Base-by-base conservation (phyloP, 2,888 invertebrate genomes). In the Agonopterix heracliana region DNA sequence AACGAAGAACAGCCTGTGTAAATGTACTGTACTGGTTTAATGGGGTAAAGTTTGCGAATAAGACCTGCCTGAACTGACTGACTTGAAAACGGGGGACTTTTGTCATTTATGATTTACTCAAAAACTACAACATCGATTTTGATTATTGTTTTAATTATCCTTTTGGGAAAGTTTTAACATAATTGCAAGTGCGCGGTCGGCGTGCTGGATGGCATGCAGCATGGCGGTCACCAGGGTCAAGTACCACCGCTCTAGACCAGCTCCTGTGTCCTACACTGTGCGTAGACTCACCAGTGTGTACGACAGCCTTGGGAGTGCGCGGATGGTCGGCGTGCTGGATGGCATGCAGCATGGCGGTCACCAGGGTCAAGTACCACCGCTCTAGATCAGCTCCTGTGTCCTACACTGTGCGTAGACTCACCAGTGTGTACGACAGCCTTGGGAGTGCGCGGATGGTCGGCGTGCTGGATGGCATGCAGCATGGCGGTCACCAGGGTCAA, bases 121-220 rank as follows among this genome's bases (percentile, higher is more conserved):
- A n/a, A n/a, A n/a, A n/a, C n/a, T n/a, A n/a, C n/a, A n/a, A n/a
- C n/a, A n/a, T n/a, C n/a, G n/a, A n/a, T n/a, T n/a, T n/a, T n/a
- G n/a, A n/a, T n/a, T n/a, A n/a, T n/a, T n/a, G n/a, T n/a, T n/a
- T n/a, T n/a, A n/a, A n/a, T n/a, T n/a, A n/a, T n/a, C n/a, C n/a
- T n/a, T n/a, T n/a, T n/a, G n/a, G n/a, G n/a, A n/a, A n/a, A n/a
- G n/a, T n/a, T n/a, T n/a, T n/a, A n/a, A n/a, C n/a, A n/a, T n/a
- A n/a, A n/a, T n/a, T n/a, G n/a, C n/a, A n/a, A 11, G 97, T 97
- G 87, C 97, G 97, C 57, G 94, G 93, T 97, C 96, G 61, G 97
- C 94, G 45, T 91, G 81, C 40, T 91, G 90, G 55, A 98, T 95
- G 54, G 94, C 94, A 61, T 95, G 94, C 78, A 97, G 93, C 87